Evolutionary conservation across 2,797 vertebrate genomes (phyloP).

Genomic region (Leptatherina wallacei): DNA sequence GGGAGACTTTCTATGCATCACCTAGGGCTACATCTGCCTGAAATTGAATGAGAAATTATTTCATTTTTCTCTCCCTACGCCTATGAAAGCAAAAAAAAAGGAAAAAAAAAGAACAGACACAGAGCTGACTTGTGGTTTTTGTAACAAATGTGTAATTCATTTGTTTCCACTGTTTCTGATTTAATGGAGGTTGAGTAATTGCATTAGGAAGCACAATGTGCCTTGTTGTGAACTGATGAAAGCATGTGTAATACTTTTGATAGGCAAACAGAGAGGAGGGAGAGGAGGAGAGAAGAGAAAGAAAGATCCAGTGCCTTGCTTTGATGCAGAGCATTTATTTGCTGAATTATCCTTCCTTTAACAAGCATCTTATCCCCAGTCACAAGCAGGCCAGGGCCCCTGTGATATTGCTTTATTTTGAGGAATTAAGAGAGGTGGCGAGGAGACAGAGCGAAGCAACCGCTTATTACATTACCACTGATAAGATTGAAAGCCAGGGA

Average conservation of each 20-base stretch:
- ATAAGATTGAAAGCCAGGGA: constrained; percentile 81
- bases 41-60: constrained; percentile 83
- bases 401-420: constrained; percentile 86
- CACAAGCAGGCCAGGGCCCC: constrained; percentile 77
- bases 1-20: constrained; percentile 82
- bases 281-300: constrained; percentile 60
- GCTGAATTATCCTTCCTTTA: constrained; percentile 82
- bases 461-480: constrained; percentile 84
- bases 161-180: constrained; percentile 81
- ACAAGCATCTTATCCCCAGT: constrained; percentile 82
- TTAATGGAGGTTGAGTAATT: constrained; percentile 83
- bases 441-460: constrained; percentile 81
- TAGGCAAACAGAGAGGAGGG: constrained; percentile 71
- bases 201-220: constrained; percentile 82
- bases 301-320: constrained; percentile 68
- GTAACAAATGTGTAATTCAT: constrained; percentile 83
- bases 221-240: constrained; percentile 85
- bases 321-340: constrained; percentile 83
- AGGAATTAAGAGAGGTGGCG: constrained; percentile 86
- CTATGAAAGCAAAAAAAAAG: constrained; percentile 52
- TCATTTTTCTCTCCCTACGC: constrained; percentile 69
- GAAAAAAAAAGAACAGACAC: constrained; percentile 60
- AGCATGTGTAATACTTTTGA: constrained; percentile 83
- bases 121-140: constrained; percentile 80
- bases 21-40: constrained; percentile 84